Percentiles rank a stretch among this genome's conserved stretches.
phyloP scores from a whole-genome alignment of 1,140 invertebrate species.

The Melipona quadrifasciata region DNA sequence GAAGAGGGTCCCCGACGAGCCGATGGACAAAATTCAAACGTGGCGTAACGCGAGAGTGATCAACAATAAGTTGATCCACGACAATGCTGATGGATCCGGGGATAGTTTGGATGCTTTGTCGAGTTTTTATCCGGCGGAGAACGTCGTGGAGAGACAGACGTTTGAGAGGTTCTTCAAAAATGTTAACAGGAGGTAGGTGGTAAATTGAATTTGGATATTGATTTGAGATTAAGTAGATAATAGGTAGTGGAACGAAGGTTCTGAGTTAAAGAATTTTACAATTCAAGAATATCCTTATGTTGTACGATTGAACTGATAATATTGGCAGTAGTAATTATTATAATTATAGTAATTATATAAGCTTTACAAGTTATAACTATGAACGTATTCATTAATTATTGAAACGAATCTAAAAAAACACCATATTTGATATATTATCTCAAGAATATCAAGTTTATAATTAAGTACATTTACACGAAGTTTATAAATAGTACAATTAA shows the following conservation, averaged over 20 bases:
- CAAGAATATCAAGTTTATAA: too few relatives aligned
- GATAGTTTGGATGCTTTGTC: neutral
- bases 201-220: neutral
- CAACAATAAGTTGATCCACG: slow-evolving; percentile 87
- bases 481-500: too few relatives aligned
- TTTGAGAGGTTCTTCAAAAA: slow-evolving; percentile 77
- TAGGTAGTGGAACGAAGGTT: too few relatives aligned
- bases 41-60: slow-evolving; percentile 94
- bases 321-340: neutral
- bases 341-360: too few relatives aligned
- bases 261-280: neutral
- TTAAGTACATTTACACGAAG: too few relatives aligned
- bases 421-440: too few relatives aligned
- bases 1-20: slow-evolving; percentile 90
- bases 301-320: neutral
- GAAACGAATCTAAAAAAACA: too few relatives aligned
- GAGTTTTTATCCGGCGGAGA: slow-evolving; percentile 21
- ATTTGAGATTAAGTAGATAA: neutral
- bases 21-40: slow-evolving; percentile 88
- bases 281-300: neutral
- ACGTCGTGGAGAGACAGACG: slow-evolving; percentile 56
- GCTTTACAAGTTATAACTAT: too few relatives aligned
- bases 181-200: slow-evolving; percentile 74
- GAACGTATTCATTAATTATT: too few relatives aligned
- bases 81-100: neutral